These are phyloP conservation scores for Arenaria interpres DNA, from an alignment of 2,113 vertebrate genomes.

Conservation along the genomic window DNA sequence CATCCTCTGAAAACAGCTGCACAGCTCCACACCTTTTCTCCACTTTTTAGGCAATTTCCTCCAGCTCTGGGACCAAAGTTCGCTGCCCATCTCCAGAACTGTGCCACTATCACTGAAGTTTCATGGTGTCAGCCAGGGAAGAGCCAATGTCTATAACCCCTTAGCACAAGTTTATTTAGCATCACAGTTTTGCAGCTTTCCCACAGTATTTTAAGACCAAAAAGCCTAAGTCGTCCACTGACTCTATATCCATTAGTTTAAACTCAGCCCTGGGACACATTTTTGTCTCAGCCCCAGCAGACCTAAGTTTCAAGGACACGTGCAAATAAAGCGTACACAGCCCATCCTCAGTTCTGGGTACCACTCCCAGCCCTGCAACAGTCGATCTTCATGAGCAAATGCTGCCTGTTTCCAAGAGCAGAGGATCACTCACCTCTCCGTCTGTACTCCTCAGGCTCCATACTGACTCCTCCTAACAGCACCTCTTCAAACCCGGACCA, in stretches of 20 bases:
- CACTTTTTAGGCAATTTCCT: neutral
- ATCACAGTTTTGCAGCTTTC: neutral
- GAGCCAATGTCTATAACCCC: neutral
- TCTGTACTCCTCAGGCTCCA: slow-evolving; percentile 77
- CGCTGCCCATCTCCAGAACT: neutral
- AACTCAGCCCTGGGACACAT: neutral
- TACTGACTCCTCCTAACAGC: neutral
- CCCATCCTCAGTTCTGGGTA: neutral
- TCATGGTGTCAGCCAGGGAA: neutral
- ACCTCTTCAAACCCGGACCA: neutral
- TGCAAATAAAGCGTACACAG: neutral
- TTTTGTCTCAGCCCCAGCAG: neutral
- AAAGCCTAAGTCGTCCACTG: neutral
- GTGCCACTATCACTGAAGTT: neutral
- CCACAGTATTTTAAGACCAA: neutral
- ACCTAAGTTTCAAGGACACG: neutral
- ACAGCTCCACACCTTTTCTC: neutral
- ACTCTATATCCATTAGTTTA: neutral
- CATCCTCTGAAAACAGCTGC: neutral
- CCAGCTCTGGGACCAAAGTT: neutral
- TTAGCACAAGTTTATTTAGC: neutral
- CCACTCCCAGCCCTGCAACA: neutral
- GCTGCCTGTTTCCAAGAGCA: neutral
- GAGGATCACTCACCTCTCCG: slow-evolving; percentile 71
- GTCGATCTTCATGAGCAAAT: neutral